Conservation (phyloP, 2,888 invertebrate species). For the Sepioteuthis lessoniana region DNA sequence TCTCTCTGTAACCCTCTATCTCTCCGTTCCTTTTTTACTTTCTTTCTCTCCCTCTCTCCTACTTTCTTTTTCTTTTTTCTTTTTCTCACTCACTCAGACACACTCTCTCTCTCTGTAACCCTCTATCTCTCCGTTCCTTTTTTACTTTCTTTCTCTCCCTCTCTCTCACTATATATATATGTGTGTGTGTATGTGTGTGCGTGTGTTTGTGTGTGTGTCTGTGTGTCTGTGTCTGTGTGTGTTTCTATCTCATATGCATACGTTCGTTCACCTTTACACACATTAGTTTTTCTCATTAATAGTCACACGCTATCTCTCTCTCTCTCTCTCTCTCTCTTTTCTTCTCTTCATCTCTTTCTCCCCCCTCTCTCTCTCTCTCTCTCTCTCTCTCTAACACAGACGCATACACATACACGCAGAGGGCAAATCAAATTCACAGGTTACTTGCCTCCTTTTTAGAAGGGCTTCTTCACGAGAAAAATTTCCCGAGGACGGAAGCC, state of each 20-base stretch:
- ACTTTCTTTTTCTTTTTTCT: no score
- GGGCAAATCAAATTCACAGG: neutral
- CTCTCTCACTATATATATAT: neutral
- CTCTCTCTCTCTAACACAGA: no score
- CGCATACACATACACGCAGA: no score
- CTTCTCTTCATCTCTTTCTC: no score
- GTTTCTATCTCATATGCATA: no score
- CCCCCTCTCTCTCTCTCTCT: no score
- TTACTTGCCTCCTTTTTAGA: neutral
- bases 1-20: no score
- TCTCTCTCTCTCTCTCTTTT: neutral
- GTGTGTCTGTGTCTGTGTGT: neutral
- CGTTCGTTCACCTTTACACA: neutral
- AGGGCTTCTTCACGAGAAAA: constrained; percentile 1
- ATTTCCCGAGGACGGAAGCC: constrained; percentile 5
- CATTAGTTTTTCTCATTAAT: neutral
- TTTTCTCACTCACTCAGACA: no score
- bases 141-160: neutral
- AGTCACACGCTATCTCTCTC: neutral
- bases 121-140: neutral
- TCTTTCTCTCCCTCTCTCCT: no score
- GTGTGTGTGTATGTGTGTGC: neutral
- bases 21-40: no score
- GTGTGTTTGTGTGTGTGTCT: neutral
- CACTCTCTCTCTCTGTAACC: no score